Base-by-base conservation (phyloP, 2,113 vertebrate genomes). In the Empidonax traillii region DNA sequence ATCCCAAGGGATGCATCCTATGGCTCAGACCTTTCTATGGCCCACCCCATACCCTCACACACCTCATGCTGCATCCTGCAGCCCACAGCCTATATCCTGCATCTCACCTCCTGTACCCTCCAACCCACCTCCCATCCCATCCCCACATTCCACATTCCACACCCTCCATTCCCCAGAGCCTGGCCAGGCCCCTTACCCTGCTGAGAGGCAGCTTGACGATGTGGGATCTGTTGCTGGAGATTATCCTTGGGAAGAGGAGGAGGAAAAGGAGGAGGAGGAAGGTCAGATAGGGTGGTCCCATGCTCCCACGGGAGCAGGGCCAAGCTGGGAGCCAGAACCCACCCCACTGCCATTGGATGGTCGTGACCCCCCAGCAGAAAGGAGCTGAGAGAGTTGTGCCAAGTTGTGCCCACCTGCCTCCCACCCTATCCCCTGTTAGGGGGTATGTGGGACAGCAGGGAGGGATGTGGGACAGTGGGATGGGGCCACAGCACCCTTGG, bases 131-230 rank as follows among this genome's bases (percentile, higher is more conserved):
- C 30, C n/a, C 14, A 28, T 43, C 41, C 41, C 39, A 41, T 41
- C 39, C 14, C 51, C 3, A 6, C 14, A 14, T 10, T 30, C 35
- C 23, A 28, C 22, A 44, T 22, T 33, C 65, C 47, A 27, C 0
- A 20, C 3, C 28, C 41, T 31, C 19, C 27, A 30, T 25, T 37
- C 21, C 0, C 0, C 14, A 12, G 20, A 75, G 55, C 82, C n/a
- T 7, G 9, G 67, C 67, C 74, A 12, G 67, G 75, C 65, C 91
- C 98, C 99, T 97, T 99, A 99, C 99, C 99, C 99, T 99, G 98
- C 99, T 99, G 94, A 99, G 98, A 88, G 99, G 99, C 98, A 99
- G 98, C 98, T 99, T 99, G 97, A 99, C 99, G 10, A 99, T 99
- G 97, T 99, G 99, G 84, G 99, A 99, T 93, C 99, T 98, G 98